phyloP scores from a whole-genome alignment of 2,797 vertebrate genomes.

The Gephyroberyx darwinii region DNA sequence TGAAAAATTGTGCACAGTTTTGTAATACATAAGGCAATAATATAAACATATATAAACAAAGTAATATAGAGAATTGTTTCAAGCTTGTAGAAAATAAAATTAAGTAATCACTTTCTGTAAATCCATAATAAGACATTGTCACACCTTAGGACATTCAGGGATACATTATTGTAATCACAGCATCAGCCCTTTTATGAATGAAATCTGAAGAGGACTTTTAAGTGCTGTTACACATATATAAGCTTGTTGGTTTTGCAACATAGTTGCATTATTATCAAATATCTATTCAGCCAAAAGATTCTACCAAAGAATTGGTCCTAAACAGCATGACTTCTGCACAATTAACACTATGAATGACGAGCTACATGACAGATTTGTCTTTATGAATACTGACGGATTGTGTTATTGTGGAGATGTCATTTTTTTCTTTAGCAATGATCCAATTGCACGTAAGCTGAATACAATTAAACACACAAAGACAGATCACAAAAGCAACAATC shows the following conservation, averaged over 20 bases:
- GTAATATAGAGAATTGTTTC: constrained; percentile 48
- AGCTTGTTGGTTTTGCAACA: constrained; percentile 63
- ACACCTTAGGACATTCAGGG: constrained; percentile 32
- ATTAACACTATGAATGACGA: constrained; percentile 56
- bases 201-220: constrained; percentile 54
- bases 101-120: constrained; percentile 49
- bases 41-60: constrained; percentile 67
- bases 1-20: constrained; percentile 72
- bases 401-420: constrained; percentile 44
- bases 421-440: constrained; percentile 58
- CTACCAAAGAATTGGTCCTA: constrained; percentile 60
- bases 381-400: constrained; percentile 62
- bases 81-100: constrained; percentile 63
- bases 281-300: constrained; percentile 68
- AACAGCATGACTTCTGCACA: constrained; percentile 48
- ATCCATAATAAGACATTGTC: constrained; percentile 44
- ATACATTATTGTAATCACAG: constrained; percentile 32
- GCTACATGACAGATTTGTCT: constrained; percentile 53
- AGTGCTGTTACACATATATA: constrained; percentile 62
- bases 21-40: constrained; percentile 78
- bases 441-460: constrained; percentile 70
- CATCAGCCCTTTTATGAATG: constrained; percentile 62
- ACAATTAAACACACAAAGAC: constrained; percentile 61
- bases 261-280: constrained; percentile 71
- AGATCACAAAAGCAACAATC: constrained; percentile 66